Evolutionary conservation across 2,113 vertebrate genomes (phyloP), one percentile per base, ranked within the genome.

Genomic region (Dicaeum eximium): DNA sequence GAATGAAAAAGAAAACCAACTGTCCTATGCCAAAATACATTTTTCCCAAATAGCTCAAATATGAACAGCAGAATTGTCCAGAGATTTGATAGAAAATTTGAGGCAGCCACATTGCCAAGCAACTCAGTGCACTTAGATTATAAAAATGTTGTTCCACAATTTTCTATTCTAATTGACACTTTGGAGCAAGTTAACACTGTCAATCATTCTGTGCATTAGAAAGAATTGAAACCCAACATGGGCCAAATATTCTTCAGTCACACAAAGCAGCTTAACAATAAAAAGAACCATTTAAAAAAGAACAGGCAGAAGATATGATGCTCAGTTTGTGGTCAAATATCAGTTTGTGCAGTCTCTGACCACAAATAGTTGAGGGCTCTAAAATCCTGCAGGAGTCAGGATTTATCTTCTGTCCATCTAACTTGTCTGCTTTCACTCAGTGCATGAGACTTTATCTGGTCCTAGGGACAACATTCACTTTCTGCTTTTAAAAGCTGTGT

Each of bases 11-110:
- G n/a, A 73, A 92, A 80, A 65, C 67, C 61, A 90, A 60, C 65
- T 91, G 78, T 92, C 96, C 92, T 94, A 97, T 98, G 98, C 98
- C 98, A 98, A 98, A 98, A 98, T 97, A 93, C 97, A 96, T 96
- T 97, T 98, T 98, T 96, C 93, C 96, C 86, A 82, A 97, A 97
- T 89, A 97, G 97, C 81, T 97, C 96, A 97, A 95, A 93, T 88
- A 91, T 75, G 78, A 83, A 47, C 92, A 95, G 10, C 85, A 96
- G 72, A 95, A 78, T n/a, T 91, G 93, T 86, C 92, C 78, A 83
- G 80, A 83, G 42, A 95, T 96, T 94, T 95, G 95, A 96, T 96
- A 98, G 87, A 98, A 98, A 98, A 98, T 97, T 94, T 92, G 97
- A 98, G 98, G 97, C 97, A 93, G 93, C 95, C 96, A 95, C 74